Base-by-base conservation (phyloP, 53 echinoderm and acorn worm genomes). In the Apostichopus leukothele region DNA sequence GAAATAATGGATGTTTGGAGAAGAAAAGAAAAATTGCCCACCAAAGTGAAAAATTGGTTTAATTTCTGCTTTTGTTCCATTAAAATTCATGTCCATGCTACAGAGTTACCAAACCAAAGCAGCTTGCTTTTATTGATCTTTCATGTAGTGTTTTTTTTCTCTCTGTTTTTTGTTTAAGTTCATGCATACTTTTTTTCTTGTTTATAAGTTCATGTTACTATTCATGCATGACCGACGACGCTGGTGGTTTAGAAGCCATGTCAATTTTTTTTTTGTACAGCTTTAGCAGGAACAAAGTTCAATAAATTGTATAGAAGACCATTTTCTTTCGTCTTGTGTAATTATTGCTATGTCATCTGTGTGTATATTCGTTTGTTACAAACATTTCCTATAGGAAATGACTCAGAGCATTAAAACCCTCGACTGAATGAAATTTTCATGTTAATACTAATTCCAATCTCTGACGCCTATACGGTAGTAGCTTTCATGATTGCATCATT, bases 261-360 rank as follows among this genome's bases (percentile, higher is more conserved):
- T 79, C 12, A 79, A 39, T 39, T 39, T 39, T 39, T 27, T 19
- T 79, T 77, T 79, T 79, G 79, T 79, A 79, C 79, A 79, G 79
- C 79, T 79, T 79, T 63, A 63, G 8, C 63, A 63, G 63, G 63
- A 63, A 63, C 63, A 63, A 63, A 63, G 63, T 63, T 63, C 63
- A 9, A 63, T 63, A 63, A 63, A 63, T 63, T 63, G 63, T 63
- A 63, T 13, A 63, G 63, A 63, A 63, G 63, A 63, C 11, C 39
- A 39, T 39, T 3, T 39, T 3, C 39, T 3, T 39, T 39, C 3
- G 0, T 39, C 39, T 39, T 39, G 39, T 39, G 39, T 39, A 2
- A 39, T 39, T 39, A 39, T 39, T 39, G 39, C 3, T 3, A 3
- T 39, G 39, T 39, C 39, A 39, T 39, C 39, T 39, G 39, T 39